A percentile compares a stretch with the other conserved stretches of the same genome.
These are phyloP conservation scores for Lasiommata megera DNA, from an alignment of 2,888 invertebrate species.

Conservation along the genomic window DNA sequence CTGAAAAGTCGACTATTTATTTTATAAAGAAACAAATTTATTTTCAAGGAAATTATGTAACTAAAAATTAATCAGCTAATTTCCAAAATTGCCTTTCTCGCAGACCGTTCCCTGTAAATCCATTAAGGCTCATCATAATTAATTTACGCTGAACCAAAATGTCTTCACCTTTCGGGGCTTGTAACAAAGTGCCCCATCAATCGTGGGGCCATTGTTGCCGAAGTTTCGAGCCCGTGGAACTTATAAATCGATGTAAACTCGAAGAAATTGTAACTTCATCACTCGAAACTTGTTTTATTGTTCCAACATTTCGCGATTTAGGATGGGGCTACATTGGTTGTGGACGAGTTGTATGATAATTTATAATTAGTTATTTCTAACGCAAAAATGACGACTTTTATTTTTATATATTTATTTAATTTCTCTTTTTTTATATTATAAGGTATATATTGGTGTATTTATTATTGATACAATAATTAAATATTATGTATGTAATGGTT, in stretches of 20 bases:
- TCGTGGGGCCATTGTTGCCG: slow-evolving; percentile 22
- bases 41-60: neutral
- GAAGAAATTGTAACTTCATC: slow-evolving; percentile 37
- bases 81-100: slow-evolving; percentile 3
- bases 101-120: slow-evolving; percentile 12
- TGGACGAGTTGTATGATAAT: no score
- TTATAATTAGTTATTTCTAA: no score
- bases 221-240: slow-evolving; percentile 23
- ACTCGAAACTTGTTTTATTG: slow-evolving; percentile 35
- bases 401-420: no score
- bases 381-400: no score
- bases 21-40: no score
- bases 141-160: slow-evolving; percentile 32
- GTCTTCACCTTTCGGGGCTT: slow-evolving; percentile 33
- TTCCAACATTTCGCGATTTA: slow-evolving; percentile 27
- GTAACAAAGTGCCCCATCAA: slow-evolving; percentile 36
- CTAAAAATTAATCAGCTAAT: slow-evolving; percentile 1
- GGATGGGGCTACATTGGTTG: neutral
- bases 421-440: no score
- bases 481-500: no score
- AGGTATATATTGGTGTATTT: no score
- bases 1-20: no score
- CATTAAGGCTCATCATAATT: slow-evolving; percentile 31
- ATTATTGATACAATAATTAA: no score
- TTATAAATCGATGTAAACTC: slow-evolving; percentile 34